Evolutionary conservation across 2,888 invertebrate species (phyloP).

Genomic region (Patella depressa): DNA sequence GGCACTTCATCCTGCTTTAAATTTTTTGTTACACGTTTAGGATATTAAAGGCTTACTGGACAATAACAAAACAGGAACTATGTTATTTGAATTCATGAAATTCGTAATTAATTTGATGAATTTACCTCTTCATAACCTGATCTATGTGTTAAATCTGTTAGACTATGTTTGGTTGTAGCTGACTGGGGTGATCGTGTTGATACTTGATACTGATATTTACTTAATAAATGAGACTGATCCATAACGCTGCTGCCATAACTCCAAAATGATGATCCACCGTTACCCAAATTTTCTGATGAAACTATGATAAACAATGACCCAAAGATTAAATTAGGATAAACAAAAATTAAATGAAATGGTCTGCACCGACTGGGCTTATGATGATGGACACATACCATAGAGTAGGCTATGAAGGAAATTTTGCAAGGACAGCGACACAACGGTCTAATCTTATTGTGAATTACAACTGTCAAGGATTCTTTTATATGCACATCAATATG

Average conservation of each 20-base stretch:
- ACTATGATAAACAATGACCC: slow-evolving; percentile 35
- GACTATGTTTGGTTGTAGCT: slow-evolving; percentile 48
- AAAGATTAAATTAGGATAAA: slow-evolving; percentile 5
- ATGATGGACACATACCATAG: too few relatives aligned
- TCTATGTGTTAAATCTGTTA: slow-evolving; percentile 48
- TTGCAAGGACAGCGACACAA: too few relatives aligned
- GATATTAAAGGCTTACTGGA: not conserved
- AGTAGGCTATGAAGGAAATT: too few relatives aligned
- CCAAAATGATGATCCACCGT: slow-evolving; percentile 62
- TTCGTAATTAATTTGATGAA: not conserved
- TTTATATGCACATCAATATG: too few relatives aligned
- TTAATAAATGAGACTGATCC: slow-evolving; percentile 59
- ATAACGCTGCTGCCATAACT: slow-evolving; percentile 59
- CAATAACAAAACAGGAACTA: not conserved
- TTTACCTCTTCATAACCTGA: slow-evolving; percentile 58
- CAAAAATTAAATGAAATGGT: too few relatives aligned
- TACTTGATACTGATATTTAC: slow-evolving; percentile 66
- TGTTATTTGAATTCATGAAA: not conserved
- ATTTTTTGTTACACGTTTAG: not conserved
- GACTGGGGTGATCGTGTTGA: slow-evolving; percentile 63
- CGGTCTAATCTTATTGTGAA: too few relatives aligned
- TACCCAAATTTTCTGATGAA: slow-evolving; percentile 48
- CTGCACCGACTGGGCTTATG: too few relatives aligned
- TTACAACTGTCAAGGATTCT: too few relatives aligned
- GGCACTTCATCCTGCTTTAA: too few relatives aligned